A percentile compares a stretch with the other conserved stretches of the same genome.
Conservation (phyloP, 2,888 invertebrate genomes). For the Orthosia gracilis region DNA sequence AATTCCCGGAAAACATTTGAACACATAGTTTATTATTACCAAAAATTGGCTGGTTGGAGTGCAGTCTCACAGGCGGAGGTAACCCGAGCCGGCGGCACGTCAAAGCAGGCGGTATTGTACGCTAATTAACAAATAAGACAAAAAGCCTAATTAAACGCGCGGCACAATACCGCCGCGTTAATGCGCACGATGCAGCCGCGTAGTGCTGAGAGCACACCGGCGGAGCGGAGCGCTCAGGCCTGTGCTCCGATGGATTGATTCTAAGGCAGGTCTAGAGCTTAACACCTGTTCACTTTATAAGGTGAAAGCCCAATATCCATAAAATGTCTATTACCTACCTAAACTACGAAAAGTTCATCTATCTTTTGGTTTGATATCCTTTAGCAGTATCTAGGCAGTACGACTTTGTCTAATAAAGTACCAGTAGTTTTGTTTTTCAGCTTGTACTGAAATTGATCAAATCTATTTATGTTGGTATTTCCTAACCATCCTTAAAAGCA, state of each 20-base stretch:
- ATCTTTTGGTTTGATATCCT: not conserved
- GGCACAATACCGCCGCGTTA: constrained; percentile 48
- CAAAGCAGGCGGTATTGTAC: constrained; percentile 75
- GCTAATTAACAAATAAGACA: constrained; percentile 71
- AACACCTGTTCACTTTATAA: not conserved
- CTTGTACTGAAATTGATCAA: not conserved
- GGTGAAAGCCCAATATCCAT: not conserved
- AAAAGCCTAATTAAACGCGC: constrained; percentile 82
- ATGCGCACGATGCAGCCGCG: constrained; percentile 23
- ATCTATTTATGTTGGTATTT: too few relatives aligned
- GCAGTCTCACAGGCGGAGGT: constrained; percentile 52
- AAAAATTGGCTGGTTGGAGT: constrained; percentile 18
- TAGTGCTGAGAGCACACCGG: constrained; percentile 37
- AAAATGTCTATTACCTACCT: not conserved
- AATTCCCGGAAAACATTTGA: constrained; percentile 4
- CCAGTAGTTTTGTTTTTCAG: not conserved
- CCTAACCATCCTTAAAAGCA: not conserved
- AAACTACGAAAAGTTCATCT: not conserved
- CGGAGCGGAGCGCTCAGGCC: not conserved
- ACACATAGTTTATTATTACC: constrained; percentile 8
- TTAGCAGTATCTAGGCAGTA: not conserved
- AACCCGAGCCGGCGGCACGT: constrained; percentile 77
- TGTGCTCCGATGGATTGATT: constrained; percentile 28
- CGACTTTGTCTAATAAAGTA: not conserved
- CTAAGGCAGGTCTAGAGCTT: not conserved